Evolutionary conservation across 2,113 vertebrate species (phyloP), one percentile per base, ranked within the genome.

Genomic region (Chlamydotis undulata): DNA sequence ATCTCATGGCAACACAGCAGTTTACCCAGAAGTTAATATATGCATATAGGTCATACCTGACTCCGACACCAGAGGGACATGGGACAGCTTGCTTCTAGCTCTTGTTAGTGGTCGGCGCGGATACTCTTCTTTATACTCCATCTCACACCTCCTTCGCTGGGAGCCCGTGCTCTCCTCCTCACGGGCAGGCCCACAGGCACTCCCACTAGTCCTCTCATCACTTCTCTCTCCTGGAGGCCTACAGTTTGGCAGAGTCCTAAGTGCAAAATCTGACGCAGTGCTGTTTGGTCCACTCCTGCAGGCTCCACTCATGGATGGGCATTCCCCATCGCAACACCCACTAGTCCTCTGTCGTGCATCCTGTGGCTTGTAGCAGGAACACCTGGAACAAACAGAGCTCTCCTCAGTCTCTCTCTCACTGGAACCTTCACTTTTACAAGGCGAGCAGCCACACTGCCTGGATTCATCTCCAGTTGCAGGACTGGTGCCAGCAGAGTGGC

Each of bases 101-200:
- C 99, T 98, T 49, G 99, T 99, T 91, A 99, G 95, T 26, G 99
- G 99, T 93, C 99, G 97, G 87, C 99, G 98, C 26, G 98, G 98
- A 83, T 98, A 98, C 73, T 98, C 98, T 82, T 98, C 98, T 65
- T 97, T 87, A 87, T 92, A 95, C 65, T 87, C 70, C 89, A 97
- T 82, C 93, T 97, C 97, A 93, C 95, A 98, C 93, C 85, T 91
- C 80, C 88, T 89, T 84, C 84, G 96, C 93, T 94, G 98, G 86
- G 96, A 92, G 94, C 93, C 89, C 24, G 19, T 14, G 94, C 96
- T 97, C 93, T 97, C 97, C 93, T 97, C 96, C 95, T 93, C 97
- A 80, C 92, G 86, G 92, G 94, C 88, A 96, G 94, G 95, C 97
- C 93, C 97, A 91, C 83, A 95, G 95, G 75, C 83, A 94, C 77